Evolutionary conservation across 2,113 vertebrate genomes (phyloP).

Genomic region (Ailuropoda melanoleuca): DNA sequence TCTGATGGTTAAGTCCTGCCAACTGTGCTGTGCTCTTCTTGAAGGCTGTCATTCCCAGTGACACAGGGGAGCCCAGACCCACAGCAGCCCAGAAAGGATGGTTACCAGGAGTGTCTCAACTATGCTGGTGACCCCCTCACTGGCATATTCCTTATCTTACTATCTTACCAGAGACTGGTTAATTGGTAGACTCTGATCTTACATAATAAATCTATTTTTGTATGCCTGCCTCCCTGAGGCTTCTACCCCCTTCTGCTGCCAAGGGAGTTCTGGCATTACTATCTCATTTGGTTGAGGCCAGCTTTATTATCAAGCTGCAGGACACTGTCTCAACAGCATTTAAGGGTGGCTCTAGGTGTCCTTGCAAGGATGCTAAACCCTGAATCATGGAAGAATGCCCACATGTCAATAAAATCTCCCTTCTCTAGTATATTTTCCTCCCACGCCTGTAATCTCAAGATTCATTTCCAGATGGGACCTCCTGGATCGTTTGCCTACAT

Average conservation of each 20-base stretch:
- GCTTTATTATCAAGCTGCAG: background rate
- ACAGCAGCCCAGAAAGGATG: background rate
- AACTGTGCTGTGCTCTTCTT: background rate
- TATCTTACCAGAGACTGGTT: background rate
- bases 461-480: background rate
- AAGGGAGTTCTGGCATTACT: background rate
- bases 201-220: background rate
- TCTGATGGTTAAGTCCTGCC: background rate
- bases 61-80: background rate
- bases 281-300: background rate
- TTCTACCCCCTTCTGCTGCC: background rate
- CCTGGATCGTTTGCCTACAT: fast-evolving
- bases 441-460: background rate
- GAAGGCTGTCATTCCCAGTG: background rate
- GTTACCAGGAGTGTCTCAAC: background rate
- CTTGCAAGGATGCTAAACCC: background rate
- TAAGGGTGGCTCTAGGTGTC: background rate
- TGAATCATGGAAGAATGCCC: background rate
- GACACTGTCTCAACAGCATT: background rate
- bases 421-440: background rate
- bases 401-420: background rate
- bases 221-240: background rate
- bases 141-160: background rate
- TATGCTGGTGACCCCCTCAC: background rate
- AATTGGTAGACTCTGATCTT: background rate